These are phyloP conservation scores for Platerodrilus igneus DNA, from an alignment of 2,888 invertebrate genomes.

Conservation along the genomic window DNA sequence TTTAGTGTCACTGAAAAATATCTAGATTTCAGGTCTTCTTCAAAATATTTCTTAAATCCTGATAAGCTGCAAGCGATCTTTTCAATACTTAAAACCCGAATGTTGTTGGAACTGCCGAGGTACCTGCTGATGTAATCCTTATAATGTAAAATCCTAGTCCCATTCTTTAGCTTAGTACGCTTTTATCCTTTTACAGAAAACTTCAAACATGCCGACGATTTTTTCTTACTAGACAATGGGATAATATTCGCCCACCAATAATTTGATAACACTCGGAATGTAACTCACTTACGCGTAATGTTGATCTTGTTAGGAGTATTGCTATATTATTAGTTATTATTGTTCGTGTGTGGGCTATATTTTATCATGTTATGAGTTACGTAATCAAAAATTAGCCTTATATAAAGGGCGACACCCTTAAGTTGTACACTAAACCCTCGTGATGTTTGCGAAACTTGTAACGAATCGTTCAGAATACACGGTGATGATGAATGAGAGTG, in stretches of 20 bases:
- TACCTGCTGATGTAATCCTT: constrained; percentile 41
- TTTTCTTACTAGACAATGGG: constrained; percentile 5
- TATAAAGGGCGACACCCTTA: constrained; percentile 40
- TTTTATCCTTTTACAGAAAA: constrained; percentile 43
- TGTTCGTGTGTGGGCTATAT: constrained; percentile 39
- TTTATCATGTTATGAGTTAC: constrained; percentile 44
- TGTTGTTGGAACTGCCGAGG: constrained; percentile 17
- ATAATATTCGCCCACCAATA: too few relatives aligned
- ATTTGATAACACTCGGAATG: too few relatives aligned
- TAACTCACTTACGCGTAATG: neutral
- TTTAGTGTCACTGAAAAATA: constrained; percentile 17
- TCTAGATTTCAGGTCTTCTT: constrained; percentile 23
- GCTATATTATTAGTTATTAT: constrained; percentile 17
- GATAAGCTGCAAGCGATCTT: constrained; percentile 47
- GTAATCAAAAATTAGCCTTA: constrained; percentile 45
- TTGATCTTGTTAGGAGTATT: constrained; percentile 12
- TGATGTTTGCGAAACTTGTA: constrained; percentile 47
- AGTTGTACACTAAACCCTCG: constrained; percentile 26
- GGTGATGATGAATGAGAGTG: constrained; percentile 40
- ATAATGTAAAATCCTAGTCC: constrained; percentile 48
- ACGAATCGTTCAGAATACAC: constrained; percentile 46
- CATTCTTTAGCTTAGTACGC: constrained; percentile 43
- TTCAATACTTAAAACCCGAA: constrained; percentile 35
- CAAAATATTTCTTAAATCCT: constrained; percentile 43
- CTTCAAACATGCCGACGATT: constrained; percentile 44